Evolutionary conservation across 2,888 invertebrate genomes (phyloP).

Genomic region (Pheosia tremula): DNA sequence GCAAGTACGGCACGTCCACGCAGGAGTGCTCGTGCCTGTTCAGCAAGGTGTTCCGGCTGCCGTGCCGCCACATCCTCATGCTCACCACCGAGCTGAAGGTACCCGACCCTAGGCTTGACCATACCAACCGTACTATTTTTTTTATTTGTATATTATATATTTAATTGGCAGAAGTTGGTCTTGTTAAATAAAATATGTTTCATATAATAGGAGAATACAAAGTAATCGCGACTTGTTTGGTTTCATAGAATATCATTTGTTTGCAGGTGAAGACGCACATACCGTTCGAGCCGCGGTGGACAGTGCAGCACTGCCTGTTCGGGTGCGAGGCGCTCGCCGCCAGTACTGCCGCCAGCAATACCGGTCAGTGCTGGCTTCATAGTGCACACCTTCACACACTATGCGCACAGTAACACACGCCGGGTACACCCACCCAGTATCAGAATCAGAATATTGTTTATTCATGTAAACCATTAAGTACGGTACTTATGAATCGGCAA

Average conservation of each 20-base stretch:
- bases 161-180: too few species aligned
- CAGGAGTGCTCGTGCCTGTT: conserved; percentile 81
- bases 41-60: conserved; percentile 79
- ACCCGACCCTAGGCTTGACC: not conserved
- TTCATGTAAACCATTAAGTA: too few species aligned
- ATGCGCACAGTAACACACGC: not conserved
- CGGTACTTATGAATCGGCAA: too few species aligned
- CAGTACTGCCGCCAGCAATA: conserved; percentile 36
- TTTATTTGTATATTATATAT: too few species aligned
- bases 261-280: conserved; percentile 80
- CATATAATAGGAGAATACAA: too few species aligned
- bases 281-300: conserved; percentile 81
- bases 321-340: conserved; percentile 64
- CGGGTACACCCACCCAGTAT: not conserved
- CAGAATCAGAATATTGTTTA: too few species aligned
- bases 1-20: conserved; percentile 79
- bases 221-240: too few species aligned
- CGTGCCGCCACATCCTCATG: conserved; percentile 80
- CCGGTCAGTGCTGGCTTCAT: conserved; percentile 36
- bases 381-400: not conserved
- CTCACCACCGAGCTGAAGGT: conserved; percentile 79
- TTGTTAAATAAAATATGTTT: too few species aligned
- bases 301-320: conserved; percentile 79
- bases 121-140: too few species aligned
- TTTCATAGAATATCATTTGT: conserved; percentile 11